Base-by-base conservation (phyloP, 2,888 invertebrate species). In the Mamestra brassicae region DNA sequence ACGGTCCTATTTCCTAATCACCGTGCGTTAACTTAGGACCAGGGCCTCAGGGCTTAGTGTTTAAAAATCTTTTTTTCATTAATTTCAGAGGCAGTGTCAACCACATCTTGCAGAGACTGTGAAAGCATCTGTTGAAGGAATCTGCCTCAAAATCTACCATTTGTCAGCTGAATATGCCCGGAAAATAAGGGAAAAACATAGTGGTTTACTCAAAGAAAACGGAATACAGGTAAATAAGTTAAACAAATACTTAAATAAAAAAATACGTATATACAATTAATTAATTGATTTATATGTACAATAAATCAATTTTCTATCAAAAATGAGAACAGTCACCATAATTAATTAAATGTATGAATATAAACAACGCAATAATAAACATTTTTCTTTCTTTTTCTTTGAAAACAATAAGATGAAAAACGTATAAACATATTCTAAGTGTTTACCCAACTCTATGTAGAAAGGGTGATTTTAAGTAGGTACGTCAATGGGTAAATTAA, bases 21-120 rank as follows among this genome's bases (percentile, higher is more conserved):
- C 54, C n/a, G 54, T 4, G 54, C n/a, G 4, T 7, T 38, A 15
- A 36, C 36, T 36, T 15, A 34, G 34, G 5, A 15, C 34, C 3
- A 15, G 57, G 13, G 11, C 7, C 34, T 26, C 17, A 52, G 17
- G 17, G 5, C 8, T 8, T 78, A 55, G 13, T 26, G 52, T 81
- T 45, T 81, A 74, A 83, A 55, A 17, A 65, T 65, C 4, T 57
- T 63, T 11, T 55, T 1, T 61, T 17, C 42, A 57, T 62, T 78
- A 0, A 74, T 95, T 96, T 77, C 93, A 97, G 97, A 97, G 98
- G 67, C 99, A 99, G 93, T 99, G 99, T 93, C 99, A 99, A 93
- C 99, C 99, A 5, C 99, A 99, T 95, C 97, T 99, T 74, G 98
- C 98, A 11, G 99, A 99, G 94, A 99, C 99, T 0, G 99, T 99